A percentile compares a stretch with the other conserved stretches of the same genome.
Conservation (phyloP, 2,113 vertebrate genomes). For the Echinops telfairi region DNA sequence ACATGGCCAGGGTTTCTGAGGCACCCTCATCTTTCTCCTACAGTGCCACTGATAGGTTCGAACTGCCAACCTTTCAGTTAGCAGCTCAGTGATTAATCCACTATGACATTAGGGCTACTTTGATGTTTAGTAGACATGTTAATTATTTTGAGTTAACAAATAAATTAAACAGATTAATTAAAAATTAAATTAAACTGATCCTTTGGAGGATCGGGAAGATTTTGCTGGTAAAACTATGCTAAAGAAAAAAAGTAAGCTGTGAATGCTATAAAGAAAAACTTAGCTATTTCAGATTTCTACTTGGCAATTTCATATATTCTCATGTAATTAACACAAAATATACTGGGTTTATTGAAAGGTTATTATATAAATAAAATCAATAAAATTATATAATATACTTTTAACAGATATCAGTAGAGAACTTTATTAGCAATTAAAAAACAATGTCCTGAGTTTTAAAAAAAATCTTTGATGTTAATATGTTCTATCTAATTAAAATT, state of each 20-base stretch:
- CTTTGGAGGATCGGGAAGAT: not conserved
- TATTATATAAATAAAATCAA: not conserved
- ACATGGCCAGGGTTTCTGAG: too few relatives aligned
- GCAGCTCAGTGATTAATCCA: too few relatives aligned
- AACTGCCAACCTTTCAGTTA: too few relatives aligned
- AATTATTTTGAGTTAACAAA: conserved; percentile 3
- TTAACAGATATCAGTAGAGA: not conserved
- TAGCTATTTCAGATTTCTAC: not conserved
- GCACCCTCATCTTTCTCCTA: too few relatives aligned
- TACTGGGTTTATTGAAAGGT: not conserved
- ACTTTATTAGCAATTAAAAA: not conserved
- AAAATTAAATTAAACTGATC: too few relatives aligned
- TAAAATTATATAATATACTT: conserved; percentile 1
- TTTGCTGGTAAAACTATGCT: not conserved
- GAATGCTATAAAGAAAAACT: not conserved
- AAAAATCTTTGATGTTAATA: not conserved
- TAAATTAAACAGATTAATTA: conserved; percentile 12
- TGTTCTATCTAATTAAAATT: not conserved
- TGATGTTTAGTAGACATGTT: not conserved
- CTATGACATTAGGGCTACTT: too few relatives aligned
- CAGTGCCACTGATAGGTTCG: too few relatives aligned
- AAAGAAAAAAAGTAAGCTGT: not conserved
- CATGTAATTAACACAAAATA: not conserved
- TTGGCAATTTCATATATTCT: not conserved
- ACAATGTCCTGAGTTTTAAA: not conserved